phyloP scores from a whole-genome alignment of 2,797 vertebrate species.

The Smutsia gigantea region DNA sequence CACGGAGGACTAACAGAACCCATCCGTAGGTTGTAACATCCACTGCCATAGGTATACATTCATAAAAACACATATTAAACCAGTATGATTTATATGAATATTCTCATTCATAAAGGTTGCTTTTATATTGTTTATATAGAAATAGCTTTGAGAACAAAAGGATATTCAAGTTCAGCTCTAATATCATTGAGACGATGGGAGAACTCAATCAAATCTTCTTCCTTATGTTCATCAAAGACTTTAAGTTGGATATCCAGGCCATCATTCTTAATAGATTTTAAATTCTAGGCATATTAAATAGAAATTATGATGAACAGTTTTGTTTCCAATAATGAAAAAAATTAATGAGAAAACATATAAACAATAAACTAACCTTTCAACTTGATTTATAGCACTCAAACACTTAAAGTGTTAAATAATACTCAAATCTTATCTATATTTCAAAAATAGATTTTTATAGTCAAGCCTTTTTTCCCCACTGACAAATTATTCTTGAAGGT shows the following conservation, averaged over 20 bases:
- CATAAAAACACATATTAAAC: not conserved
- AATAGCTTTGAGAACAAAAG: constrained; percentile 85
- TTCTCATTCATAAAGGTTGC: not conserved
- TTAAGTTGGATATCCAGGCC: constrained; percentile 98
- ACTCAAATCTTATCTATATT: constrained; percentile 73
- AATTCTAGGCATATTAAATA: constrained; percentile 85
- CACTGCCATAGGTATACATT: not conserved
- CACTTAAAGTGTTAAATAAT: constrained; percentile 71
- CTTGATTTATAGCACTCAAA: constrained; percentile 62
- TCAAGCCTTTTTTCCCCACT: constrained; percentile 57
- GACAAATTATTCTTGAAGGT: constrained; percentile 75
- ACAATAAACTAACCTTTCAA: constrained; percentile 49
- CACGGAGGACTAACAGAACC: not conserved
- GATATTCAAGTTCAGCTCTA: constrained; percentile 97
- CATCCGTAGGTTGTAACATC: not conserved
- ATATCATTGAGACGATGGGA: constrained; percentile 97
- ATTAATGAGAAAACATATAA: constrained; percentile 54
- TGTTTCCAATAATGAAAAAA: constrained; percentile 46
- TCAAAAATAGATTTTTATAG: constrained; percentile 69
- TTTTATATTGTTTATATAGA: not conserved
- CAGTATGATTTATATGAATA: not conserved
- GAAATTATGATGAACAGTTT: constrained; percentile 81
- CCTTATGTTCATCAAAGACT: constrained; percentile 98
- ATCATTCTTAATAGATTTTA: constrained; percentile 92
- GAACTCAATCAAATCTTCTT: constrained; percentile 98